A percentile compares a stretch with the other conserved stretches of the same genome.
Evolutionary conservation across 2,797 vertebrate genomes (phyloP).

Genomic region (Heteromormyrus szaboi): DNA sequence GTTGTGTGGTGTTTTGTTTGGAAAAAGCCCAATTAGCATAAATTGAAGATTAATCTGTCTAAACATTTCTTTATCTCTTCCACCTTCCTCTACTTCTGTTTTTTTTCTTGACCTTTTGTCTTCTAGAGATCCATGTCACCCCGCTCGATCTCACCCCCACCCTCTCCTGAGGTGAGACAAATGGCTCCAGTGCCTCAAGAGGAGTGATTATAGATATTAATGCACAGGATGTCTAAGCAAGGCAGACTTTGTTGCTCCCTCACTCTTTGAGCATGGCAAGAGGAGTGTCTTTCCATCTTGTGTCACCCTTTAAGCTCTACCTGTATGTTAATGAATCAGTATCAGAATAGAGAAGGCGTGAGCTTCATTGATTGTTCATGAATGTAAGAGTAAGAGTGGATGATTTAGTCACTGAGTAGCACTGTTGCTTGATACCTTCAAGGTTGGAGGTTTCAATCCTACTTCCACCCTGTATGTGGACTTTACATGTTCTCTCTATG

Average conservation of each 20-base stretch:
- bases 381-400: neutral
- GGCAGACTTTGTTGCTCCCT: neutral
- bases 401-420: neutral
- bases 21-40: neutral
- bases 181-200: neutral
- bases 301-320: neutral
- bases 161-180: slow-evolving; percentile 78
- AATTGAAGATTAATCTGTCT: slow-evolving; percentile 4
- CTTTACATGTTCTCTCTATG: neutral
- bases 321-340: neutral
- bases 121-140: slow-evolving; percentile 80
- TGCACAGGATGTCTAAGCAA: neutral
- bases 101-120: slow-evolving; percentile 19
- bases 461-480: neutral
- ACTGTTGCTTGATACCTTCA: neutral
- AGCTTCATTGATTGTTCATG: neutral
- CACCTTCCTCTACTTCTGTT: neutral
- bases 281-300: neutral
- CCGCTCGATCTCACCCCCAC: slow-evolving; percentile 80
- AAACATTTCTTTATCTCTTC: neutral
- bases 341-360: neutral
- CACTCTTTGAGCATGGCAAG: neutral
- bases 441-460: neutral
- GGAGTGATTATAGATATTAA: slow-evolving; percentile 5
- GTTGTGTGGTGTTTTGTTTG: neutral